phyloP scores from a whole-genome alignment of 2,888 invertebrate genomes.

The Sepioteuthis lessoniana region DNA sequence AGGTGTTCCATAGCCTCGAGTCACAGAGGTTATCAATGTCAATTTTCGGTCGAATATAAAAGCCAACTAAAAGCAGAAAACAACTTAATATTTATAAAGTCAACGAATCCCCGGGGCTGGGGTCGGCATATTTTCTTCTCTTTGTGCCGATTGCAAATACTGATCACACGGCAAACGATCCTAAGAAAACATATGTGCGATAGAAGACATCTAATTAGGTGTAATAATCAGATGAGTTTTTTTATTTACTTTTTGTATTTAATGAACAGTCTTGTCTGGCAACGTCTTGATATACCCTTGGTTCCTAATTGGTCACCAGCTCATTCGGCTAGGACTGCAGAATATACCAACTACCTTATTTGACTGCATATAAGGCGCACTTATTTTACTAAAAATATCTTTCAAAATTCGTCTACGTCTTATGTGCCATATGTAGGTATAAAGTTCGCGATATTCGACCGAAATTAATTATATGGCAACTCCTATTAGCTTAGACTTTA shows the following conservation, averaged over 20 bases:
- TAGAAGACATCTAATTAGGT: constrained; percentile 5
- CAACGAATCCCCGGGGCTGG: neutral
- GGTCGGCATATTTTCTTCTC: neutral
- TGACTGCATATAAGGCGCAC: no score
- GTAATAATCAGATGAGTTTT: neutral
- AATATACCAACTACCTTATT: no score
- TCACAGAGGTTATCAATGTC: neutral
- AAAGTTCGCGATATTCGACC: no score
- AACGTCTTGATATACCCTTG: no score
- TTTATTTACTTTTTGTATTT: neutral
- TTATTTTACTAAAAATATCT: no score
- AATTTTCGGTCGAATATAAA: neutral
- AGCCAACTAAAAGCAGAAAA: neutral
- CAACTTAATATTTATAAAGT: neutral
- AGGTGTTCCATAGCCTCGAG: neutral
- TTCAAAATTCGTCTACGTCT: no score
- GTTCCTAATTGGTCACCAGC: no score
- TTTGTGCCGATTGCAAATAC: neutral
- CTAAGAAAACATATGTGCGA: neutral
- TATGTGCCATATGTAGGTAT: no score
- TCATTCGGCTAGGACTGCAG: no score
- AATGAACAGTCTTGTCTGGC: neutral
- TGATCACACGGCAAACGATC: neutral
- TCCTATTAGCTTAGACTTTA: no score
- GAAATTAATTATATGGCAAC: no score